A percentile compares a stretch with the other conserved stretches of the same genome.
phyloP scores from a whole-genome alignment of 2,888 invertebrate species.

The Chymomyza fuscimana region DNA sequence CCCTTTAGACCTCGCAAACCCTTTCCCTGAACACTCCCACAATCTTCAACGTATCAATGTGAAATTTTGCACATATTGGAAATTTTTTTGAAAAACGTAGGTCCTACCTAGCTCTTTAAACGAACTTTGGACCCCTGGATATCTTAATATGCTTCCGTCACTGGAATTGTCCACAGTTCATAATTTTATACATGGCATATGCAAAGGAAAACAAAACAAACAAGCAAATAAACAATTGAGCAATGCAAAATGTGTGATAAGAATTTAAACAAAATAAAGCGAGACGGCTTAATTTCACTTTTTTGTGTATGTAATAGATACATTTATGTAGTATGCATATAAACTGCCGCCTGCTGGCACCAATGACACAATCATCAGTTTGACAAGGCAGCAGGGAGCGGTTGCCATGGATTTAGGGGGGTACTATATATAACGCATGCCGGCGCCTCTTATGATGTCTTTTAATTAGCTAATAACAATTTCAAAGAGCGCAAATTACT shows the following conservation, averaged over 20 bases:
- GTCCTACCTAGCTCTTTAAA: too few species aligned
- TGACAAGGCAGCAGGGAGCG: background rate
- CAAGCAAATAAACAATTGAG: slow-evolving; percentile 7
- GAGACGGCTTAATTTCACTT: background rate
- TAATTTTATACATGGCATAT: background rate
- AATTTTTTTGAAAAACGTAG: too few species aligned
- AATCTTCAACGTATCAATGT: too few species aligned
- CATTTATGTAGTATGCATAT: slow-evolving; percentile 11
- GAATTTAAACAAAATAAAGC: slow-evolving; percentile 8
- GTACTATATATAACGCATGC: background rate
- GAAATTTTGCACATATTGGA: too few species aligned
- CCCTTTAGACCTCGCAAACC: too few species aligned
- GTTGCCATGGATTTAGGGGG: background rate
- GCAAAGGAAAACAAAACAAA: slow-evolving; percentile 15
- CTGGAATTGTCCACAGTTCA: too few species aligned
- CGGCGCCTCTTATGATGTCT: background rate
- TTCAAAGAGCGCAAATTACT: background rate
- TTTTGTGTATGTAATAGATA: slow-evolving; percentile 10
- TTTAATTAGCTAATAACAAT: background rate
- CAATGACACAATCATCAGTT: slow-evolving; percentile 1
- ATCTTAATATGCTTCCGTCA: too few species aligned
- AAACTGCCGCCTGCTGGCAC: background rate
- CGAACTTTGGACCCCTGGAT: too few species aligned
- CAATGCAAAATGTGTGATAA: slow-evolving; percentile 24
- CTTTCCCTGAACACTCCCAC: too few species aligned